Evolutionary conservation across 1,140 invertebrate species (phyloP), one percentile per base, ranked within the genome.

Genomic region (Micrasema minimum): DNA sequence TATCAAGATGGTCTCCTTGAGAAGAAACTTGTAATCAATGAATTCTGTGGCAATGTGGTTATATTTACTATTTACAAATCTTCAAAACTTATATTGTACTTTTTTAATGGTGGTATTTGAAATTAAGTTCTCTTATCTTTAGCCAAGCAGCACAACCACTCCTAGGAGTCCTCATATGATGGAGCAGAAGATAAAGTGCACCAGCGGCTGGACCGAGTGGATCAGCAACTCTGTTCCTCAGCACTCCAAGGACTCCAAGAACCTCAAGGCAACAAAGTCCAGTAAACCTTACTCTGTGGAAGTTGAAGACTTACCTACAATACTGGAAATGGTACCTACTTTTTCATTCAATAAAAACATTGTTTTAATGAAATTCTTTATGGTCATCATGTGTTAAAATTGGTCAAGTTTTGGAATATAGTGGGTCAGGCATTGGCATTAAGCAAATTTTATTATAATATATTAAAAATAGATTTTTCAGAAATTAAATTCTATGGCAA

Each of bases 181-280:
- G 55, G 82, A 84, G 57, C 76, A 85, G 66, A 68, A 77, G 23
- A 69, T 80, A 2, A 76, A 80, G 38, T 93, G 91, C 78, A 79
- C 83, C 12, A 78, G 83, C 2, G 93, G 92, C 0, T 95, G 92
- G 93, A 89, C 89, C 0, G 77, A 82, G 9, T 95, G 93, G 93
- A 84, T 93, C 50, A 93, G 90, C 81, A 85, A 86, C 61, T 85
- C 90, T 72, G 74, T 76, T 10, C 83, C 86, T 41, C 66, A 80
- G 53, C 67, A 59, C 76, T 43, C 78, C 78, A 72, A 79, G 65
- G 51, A 74, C 77, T 41, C 79, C 9, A 71, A 59, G 16, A 66
- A 53, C n/a, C 22, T 35, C 23, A 53, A 79, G 16, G 23, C 14
- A 50, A 76, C 64, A 61, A 51, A 77, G 61, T 48, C 78, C 67